Conservation (phyloP, 2,888 invertebrate species). For the Chironomus riparius region DNA sequence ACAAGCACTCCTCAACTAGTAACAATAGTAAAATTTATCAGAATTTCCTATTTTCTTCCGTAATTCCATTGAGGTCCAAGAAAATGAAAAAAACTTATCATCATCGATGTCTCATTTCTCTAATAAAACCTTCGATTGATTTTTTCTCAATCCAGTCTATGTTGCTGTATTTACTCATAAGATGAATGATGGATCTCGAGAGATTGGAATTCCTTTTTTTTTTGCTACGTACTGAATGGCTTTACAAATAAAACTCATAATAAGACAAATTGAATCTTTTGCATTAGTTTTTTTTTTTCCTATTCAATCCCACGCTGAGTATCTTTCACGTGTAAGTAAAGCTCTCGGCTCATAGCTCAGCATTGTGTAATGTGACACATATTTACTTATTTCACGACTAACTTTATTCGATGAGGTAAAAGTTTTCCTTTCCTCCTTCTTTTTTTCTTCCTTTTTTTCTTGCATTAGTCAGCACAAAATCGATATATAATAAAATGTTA, state of each 20-base stretch:
- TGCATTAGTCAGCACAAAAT: background rate
- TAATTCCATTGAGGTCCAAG: background rate
- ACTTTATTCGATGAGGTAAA: background rate
- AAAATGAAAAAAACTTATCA: no score
- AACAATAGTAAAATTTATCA: no score
- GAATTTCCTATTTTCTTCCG: background rate
- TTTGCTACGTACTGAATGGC: background rate
- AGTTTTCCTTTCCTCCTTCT: background rate
- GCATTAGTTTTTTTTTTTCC: no score
- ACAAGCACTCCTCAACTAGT: no score
- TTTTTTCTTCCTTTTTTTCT: background rate
- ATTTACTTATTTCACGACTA: background rate
- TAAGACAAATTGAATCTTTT: background rate
- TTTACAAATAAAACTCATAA: background rate
- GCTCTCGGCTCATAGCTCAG: no score
- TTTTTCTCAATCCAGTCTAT: no score
- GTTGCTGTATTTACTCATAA: no score
- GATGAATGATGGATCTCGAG: background rate
- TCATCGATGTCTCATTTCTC: no score
- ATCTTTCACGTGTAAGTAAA: background rate
- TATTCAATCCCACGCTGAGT: background rate
- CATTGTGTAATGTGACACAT: background rate
- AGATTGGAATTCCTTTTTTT: constrained; percentile 5
- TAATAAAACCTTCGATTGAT: no score
- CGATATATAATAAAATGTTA: background rate